Conservation (phyloP, 2,113 vertebrate species). For the Elaphurus davidianus region DNA sequence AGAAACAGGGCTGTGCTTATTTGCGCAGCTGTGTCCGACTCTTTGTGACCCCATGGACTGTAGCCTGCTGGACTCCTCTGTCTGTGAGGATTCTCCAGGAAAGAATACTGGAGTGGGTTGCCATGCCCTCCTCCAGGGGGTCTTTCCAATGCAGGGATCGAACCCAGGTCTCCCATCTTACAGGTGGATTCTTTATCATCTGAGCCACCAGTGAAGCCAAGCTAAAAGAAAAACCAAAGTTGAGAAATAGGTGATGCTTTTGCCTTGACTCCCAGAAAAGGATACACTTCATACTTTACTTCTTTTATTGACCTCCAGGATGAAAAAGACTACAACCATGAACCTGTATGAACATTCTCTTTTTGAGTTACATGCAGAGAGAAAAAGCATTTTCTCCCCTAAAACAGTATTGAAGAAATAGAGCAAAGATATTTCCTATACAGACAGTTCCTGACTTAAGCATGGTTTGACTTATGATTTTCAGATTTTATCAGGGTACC, state of each 20-base stretch:
- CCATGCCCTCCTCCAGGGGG: background rate
- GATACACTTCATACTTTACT: background rate
- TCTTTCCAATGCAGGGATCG: background rate
- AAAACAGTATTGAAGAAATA: background rate
- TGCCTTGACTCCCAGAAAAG: background rate
- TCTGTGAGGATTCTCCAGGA: background rate
- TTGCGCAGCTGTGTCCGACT: fast-evolving
- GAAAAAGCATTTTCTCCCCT: background rate
- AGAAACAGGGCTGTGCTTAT: background rate
- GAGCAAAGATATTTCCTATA: background rate
- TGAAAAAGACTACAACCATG: background rate
- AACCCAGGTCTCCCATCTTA: background rate
- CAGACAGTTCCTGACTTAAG: background rate
- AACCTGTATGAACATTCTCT: background rate
- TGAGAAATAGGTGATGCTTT: background rate
- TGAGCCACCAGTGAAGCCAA: background rate
- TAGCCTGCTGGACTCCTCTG: background rate
- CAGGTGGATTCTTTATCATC: background rate
- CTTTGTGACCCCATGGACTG: background rate
- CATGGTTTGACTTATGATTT: background rate
- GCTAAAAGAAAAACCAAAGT: background rate
- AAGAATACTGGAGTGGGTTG: background rate
- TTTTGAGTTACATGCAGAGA: background rate
- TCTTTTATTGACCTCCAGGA: background rate
- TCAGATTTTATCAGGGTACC: background rate